A percentile compares a stretch with the other conserved stretches of the same genome.
These are phyloP conservation scores for Corythoichthys haematopterus DNA, from an alignment of 2,113 vertebrate species.

Conservation along the genomic window DNA sequence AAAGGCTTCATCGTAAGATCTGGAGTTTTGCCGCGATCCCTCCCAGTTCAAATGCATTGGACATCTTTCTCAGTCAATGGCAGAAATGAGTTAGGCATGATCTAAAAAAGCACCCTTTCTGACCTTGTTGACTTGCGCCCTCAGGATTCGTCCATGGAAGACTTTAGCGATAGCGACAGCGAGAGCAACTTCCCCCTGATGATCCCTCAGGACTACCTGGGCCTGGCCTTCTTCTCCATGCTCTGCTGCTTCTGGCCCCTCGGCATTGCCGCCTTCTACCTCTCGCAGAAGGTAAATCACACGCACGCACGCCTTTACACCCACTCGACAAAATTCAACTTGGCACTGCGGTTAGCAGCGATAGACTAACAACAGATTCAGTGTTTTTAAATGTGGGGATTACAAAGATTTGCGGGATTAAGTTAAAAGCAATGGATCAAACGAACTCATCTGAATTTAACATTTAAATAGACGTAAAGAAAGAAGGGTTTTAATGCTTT, in stretches of 20 bases:
- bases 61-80: too few species aligned
- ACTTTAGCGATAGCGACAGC: constrained; percentile 78
- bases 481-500: neutral
- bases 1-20: too few species aligned
- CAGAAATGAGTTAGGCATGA: neutral
- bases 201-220: constrained; percentile 83
- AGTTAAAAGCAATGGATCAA: constrained; percentile 3
- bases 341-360: constrained; percentile 28
- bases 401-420: constrained; percentile 12
- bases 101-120: constrained; percentile 1
- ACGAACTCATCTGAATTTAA: neutral
- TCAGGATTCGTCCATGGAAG: constrained; percentile 79
- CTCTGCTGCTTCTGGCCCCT: constrained; percentile 89
- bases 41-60: too few species aligned
- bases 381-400: constrained; percentile 29
- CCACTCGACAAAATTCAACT: constrained; percentile 26
- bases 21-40: too few species aligned
- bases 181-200: constrained; percentile 77
- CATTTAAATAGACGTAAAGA: neutral
- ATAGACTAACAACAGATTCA: constrained; percentile 13
- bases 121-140: constrained; percentile 21
- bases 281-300: constrained; percentile 80
- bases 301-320: constrained; percentile 10
- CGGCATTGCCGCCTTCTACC: constrained; percentile 86
- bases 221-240: constrained; percentile 88